Percentiles rank a stretch among this genome's conserved stretches.
These are phyloP conservation scores for Scolopax rusticola DNA, from an alignment of 2,797 vertebrate species.

Conservation along the genomic window DNA sequence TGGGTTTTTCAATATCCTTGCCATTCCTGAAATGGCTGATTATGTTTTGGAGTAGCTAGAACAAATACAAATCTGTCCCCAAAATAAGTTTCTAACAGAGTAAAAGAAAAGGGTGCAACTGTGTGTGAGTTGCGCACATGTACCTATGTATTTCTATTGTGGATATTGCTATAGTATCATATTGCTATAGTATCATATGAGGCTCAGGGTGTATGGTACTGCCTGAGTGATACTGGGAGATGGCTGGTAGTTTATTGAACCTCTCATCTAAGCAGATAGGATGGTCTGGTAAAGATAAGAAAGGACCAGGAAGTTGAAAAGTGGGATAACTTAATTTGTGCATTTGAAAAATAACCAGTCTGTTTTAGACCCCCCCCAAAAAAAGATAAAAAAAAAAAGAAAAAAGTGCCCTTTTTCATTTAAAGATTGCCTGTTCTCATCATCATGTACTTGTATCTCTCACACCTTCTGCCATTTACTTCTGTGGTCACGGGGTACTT, in stretches of 20 bases:
- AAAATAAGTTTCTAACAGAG: not conserved
- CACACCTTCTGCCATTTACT: not conserved
- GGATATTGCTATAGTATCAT: accelerated
- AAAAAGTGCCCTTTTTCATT: not conserved
- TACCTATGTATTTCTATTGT: not conserved
- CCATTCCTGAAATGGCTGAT: not conserved
- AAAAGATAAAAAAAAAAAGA: accelerated
- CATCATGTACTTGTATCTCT: not conserved
- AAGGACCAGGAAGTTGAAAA: not conserved
- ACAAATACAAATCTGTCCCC: not conserved
- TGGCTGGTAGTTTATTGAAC: not conserved
- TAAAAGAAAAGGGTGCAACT: not conserved
- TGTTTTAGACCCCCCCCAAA: not conserved
- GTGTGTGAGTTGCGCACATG: accelerated
- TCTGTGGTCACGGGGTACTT: not conserved
- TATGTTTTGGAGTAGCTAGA: not conserved
- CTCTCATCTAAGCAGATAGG: not conserved
- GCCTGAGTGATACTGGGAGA: not conserved
- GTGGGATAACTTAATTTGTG: not conserved
- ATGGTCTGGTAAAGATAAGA: not conserved
- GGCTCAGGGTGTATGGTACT: not conserved
- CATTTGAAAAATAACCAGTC: not conserved
- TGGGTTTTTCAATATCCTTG: not conserved
- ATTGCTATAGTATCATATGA: not conserved
- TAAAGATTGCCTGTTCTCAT: not conserved